A percentile compares a stretch with the other conserved stretches of the same genome.
These are phyloP conservation scores for Melanophora roralis DNA, from an alignment of 2,888 invertebrate species.

Conservation along the genomic window DNA sequence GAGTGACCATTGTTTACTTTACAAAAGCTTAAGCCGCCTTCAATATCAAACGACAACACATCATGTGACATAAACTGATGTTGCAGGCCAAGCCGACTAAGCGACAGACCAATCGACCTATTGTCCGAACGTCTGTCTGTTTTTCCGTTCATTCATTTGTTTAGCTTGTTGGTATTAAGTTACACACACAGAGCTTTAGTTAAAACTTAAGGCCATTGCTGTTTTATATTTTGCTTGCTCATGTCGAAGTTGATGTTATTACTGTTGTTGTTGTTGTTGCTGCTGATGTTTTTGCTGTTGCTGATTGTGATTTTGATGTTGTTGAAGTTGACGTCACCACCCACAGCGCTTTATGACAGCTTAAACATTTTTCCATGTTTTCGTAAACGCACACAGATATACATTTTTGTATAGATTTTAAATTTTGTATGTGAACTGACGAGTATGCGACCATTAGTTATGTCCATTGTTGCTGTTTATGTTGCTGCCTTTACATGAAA, in stretches of 20 bases:
- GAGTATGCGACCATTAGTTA: constrained; percentile 25
- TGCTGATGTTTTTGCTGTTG: constrained; percentile 24
- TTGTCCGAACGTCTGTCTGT: neutral
- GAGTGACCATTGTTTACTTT: constrained; percentile 59
- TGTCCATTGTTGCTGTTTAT: constrained; percentile 39
- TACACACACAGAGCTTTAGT: constrained; percentile 1
- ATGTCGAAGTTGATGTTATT: constrained; percentile 46
- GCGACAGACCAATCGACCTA: neutral
- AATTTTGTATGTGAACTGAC: neutral
- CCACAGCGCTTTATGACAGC: constrained; percentile 62
- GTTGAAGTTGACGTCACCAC: constrained; percentile 61
- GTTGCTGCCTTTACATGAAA: constrained; percentile 40
- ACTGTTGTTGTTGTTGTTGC: constrained; percentile 47
- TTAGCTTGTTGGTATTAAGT: constrained; percentile 3
- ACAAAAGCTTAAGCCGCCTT: constrained; percentile 61
- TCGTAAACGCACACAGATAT: constrained; percentile 17
- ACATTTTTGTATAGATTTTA: neutral
- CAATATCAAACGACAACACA: constrained; percentile 62
- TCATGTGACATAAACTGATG: constrained; percentile 58
- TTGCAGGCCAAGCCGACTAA: constrained; percentile 28
- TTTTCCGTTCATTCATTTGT: neutral
- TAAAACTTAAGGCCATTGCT: constrained; percentile 35
- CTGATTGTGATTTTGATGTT: constrained; percentile 47
- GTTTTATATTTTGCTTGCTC: constrained; percentile 45
- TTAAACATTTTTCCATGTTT: constrained; percentile 54